Evolutionary conservation across 1,140 invertebrate species (phyloP).

Genomic region (Atopsyche davidsoni): DNA sequence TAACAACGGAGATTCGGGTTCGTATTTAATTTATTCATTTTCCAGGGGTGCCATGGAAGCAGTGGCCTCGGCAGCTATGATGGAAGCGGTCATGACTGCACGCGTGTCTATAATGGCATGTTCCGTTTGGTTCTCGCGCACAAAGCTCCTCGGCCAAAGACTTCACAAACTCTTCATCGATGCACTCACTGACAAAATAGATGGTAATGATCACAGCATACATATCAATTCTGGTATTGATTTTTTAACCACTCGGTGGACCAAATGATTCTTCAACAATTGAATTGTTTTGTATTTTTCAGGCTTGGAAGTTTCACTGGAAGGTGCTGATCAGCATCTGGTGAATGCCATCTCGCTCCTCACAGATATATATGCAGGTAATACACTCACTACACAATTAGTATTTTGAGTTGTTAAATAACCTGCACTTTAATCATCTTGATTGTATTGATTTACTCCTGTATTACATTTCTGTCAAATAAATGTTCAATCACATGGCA

Average conservation of each 20-base stretch:
- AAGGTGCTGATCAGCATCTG: conserved; percentile 25
- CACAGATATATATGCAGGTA: conserved; percentile 26
- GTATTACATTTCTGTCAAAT: too few species aligned
- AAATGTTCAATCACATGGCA: too few species aligned
- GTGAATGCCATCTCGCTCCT: conserved; percentile 21
- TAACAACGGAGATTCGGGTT: too few species aligned
- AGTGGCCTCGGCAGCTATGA: conserved; percentile 20
- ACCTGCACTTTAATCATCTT: too few species aligned
- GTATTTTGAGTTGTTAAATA: too few species aligned
- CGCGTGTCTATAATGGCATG: conserved; percentile 21
- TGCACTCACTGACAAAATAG: conserved; percentile 24
- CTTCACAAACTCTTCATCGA: conserved; percentile 22
- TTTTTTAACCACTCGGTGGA: too few species aligned
- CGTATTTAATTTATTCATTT: too few species aligned
- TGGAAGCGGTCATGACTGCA: conserved; percentile 13
- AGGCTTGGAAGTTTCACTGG: conserved; percentile 26
- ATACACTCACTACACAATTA: too few species aligned
- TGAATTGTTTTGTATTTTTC: conserved; percentile 5
- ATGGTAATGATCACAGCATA: too few species aligned
- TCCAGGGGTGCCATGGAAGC: conserved; percentile 23
- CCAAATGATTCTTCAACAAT: too few species aligned
- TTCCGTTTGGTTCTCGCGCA: conserved; percentile 20
- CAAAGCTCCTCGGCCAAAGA: conserved; percentile 17
- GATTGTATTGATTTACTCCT: too few species aligned
- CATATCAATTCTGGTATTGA: too few species aligned